Evolutionary conservation across 2,888 invertebrate species (phyloP).

Genomic region (Lycaena phlaeas): DNA sequence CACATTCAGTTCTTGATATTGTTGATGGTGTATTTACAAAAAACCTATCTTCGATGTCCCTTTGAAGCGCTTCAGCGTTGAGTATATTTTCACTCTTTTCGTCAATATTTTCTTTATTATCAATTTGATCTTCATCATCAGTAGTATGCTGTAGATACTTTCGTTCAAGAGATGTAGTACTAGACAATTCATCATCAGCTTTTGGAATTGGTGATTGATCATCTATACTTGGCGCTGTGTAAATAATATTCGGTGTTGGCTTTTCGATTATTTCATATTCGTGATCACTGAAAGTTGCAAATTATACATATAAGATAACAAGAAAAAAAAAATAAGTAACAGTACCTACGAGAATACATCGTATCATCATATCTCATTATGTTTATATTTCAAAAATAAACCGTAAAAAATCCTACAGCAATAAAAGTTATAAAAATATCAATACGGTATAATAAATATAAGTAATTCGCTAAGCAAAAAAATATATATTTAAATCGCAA

Average conservation of each 20-base stretch:
- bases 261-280: conserved; percentile 92
- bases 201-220: conserved; percentile 44
- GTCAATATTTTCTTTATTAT: conserved; percentile 43
- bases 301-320: not conserved
- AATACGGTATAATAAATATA: not conserved
- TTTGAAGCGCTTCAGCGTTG: conserved; percentile 72
- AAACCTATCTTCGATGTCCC: conserved; percentile 76
- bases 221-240: conserved; percentile 46
- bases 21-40: conserved; percentile 73
- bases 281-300: conserved; percentile 83
- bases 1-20: conserved; percentile 75
- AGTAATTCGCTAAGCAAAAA: conserved; percentile 28
- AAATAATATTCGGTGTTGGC: conserved; percentile 65
- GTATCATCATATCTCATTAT: no score
- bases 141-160: conserved; percentile 66
- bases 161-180: conserved; percentile 61
- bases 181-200: conserved; percentile 66
- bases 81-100: conserved; percentile 39
- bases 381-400: no score
- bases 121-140: conserved; percentile 53
- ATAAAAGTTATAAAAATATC: not conserved
- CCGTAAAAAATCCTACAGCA: not conserved
- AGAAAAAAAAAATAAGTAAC: conserved; percentile 12
- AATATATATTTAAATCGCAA: conserved; percentile 37
- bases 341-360: no score